phyloP scores from a whole-genome alignment of 2,797 vertebrate genomes.

The Manis crassicaudata region DNA sequence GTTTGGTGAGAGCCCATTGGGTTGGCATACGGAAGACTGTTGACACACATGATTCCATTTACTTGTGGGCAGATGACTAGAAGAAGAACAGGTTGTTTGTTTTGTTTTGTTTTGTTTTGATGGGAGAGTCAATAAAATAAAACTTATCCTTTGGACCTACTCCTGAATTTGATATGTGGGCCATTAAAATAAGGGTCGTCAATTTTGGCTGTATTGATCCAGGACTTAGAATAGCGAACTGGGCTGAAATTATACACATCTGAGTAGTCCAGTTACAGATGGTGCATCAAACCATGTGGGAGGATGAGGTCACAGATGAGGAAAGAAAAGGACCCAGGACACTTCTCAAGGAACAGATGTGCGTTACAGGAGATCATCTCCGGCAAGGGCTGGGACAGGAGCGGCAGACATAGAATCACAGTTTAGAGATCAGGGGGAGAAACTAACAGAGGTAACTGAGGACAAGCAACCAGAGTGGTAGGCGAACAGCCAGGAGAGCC shows the following conservation, averaged over 20 bases:
- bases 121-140: fast-evolving
- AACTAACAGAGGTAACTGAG: not conserved
- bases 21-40: not conserved
- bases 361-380: fast-evolving
- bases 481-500: not conserved
- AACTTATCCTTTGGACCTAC: not conserved
- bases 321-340: not conserved
- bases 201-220: not conserved
- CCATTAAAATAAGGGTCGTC: not conserved
- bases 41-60: not conserved
- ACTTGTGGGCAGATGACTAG: not conserved
- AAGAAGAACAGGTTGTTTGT: not conserved
- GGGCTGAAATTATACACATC: not conserved
- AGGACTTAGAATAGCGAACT: not conserved
- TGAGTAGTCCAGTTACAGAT: not conserved
- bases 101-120: not conserved
- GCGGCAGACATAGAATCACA: not conserved
- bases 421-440: not conserved
- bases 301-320: not conserved
- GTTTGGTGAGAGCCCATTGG: not conserved
- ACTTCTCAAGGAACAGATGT: too few relatives aligned
- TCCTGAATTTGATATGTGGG: not conserved
- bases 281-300: not conserved
- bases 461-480: not conserved
- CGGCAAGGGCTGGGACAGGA: not conserved